Base-by-base conservation (phyloP, 2,888 invertebrate species). In the Leucania comma region DNA sequence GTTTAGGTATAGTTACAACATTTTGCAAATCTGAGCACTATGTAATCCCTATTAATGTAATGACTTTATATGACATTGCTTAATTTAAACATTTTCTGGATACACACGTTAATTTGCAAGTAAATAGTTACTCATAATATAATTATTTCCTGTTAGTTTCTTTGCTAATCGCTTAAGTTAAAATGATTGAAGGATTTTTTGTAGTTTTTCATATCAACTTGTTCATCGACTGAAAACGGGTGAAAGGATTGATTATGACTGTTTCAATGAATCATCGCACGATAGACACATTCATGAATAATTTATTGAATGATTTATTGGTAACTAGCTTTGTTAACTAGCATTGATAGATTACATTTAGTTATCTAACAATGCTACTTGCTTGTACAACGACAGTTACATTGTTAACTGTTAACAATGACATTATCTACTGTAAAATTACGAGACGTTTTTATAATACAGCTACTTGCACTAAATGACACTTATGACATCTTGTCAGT, bases 321-420 rank as follows among this genome's bases (percentile, higher is more conserved):
- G 54, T 35, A 59, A 53, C 22, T 20, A 26, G 32, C 8, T n/a
- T n/a, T n/a, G n/a, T n/a, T n/a, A n/a, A n/a, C n/a, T n/a, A n/a
- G n/a, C n/a, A n/a, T n/a, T n/a, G n/a, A n/a, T n/a, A n/a, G n/a
- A n/a, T n/a, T n/a, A n/a, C n/a, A n/a, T n/a, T n/a, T n/a, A n/a
- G n/a, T n/a, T 73, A 75, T 73, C 77, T 38, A 65, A 56, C 22
- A 72, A 75, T 75, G 77, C 48, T 59, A 17, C 54, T 70, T 26
- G 54, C 77, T 60, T 42, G 48, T 56, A 26, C n/a, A n/a, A n/a
- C 14, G 46, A 35, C 58, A 26, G 58, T 68, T 59, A 50, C 71
- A 60, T 56, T 42, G 77, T 56, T 60, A 56, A 73, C 76, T 73
- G 71, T 70, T 56, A 77, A 8, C 22, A 42, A 24, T 26, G 38